These are phyloP conservation scores for Hylaeus anthracinus DNA, from an alignment of 1,140 invertebrate species.

Conservation along the genomic window DNA sequence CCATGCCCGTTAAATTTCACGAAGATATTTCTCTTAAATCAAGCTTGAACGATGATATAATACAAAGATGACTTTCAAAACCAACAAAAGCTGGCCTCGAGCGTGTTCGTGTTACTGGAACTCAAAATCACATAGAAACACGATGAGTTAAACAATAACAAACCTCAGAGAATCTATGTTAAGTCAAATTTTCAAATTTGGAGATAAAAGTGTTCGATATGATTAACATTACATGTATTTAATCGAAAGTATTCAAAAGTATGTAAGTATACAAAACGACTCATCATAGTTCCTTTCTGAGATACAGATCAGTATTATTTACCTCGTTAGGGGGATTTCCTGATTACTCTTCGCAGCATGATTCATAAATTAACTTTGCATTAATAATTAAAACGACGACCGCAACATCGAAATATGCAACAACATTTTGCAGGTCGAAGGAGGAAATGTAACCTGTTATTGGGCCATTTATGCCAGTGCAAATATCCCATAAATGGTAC, in stretches of 20 bases:
- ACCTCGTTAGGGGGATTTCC: not conserved
- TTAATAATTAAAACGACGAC: no score
- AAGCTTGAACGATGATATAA: not conserved
- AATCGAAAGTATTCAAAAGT: no score
- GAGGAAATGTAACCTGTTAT: no score
- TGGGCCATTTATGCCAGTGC: not conserved
- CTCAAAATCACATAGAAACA: not conserved
- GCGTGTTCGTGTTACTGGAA: not conserved
- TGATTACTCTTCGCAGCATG: no score
- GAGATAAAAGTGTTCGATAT: no score
- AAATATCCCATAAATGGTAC: not conserved
- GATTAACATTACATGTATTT: no score
- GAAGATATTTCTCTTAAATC: not conserved
- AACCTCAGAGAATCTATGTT: not conserved
- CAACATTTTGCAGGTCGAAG: not conserved
- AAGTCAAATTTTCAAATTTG: no score
- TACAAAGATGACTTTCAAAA: not conserved
- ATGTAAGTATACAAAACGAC: no score
- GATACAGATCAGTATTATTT: not conserved
- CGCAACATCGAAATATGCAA: not conserved
- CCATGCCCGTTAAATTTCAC: not conserved
- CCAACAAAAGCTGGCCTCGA: not conserved
- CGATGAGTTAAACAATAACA: not conserved
- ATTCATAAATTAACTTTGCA: no score
- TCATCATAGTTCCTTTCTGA: no score